Conservation (phyloP, 2,113 vertebrate genomes). For the Dermatemys mawii region DNA sequence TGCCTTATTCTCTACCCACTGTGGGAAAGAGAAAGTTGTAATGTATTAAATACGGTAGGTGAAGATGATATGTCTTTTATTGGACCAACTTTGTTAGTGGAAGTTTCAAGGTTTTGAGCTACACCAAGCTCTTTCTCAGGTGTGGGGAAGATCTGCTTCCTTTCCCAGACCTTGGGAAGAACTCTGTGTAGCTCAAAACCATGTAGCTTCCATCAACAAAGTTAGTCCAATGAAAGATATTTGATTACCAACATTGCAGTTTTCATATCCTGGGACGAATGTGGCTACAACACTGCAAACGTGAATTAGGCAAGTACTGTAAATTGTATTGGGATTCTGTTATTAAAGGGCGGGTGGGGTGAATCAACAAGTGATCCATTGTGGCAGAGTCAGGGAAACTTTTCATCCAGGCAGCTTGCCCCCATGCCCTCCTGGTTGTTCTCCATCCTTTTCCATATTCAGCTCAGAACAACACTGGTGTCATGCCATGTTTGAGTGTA, state of each 20-base stretch:
- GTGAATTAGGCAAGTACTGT: neutral
- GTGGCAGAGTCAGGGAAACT: neutral
- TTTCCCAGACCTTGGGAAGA: neutral
- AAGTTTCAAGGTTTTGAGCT: neutral
- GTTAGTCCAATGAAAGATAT: neutral
- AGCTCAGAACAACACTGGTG: neutral
- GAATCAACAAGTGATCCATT: constrained; percentile 8
- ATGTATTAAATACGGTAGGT: neutral
- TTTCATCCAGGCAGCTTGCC: neutral
- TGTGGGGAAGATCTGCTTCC: neutral
- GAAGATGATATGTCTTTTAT: neutral
- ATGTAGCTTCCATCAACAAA: neutral
- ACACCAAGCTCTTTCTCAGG: too few relatives aligned
- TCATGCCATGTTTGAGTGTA: neutral
- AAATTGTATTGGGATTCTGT: neutral
- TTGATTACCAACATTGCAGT: neutral
- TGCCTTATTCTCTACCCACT: neutral
- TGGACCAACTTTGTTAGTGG: neutral
- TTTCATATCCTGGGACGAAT: neutral
- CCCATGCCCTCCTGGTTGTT: neutral
- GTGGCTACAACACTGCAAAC: neutral
- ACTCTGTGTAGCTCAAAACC: neutral
- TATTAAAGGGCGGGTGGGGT: neutral
- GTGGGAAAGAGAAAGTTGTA: constrained; percentile 4
- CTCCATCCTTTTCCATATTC: neutral